phyloP scores from a whole-genome alignment of 2,797 vertebrate genomes.

The Ptychadena robeensis region DNA sequence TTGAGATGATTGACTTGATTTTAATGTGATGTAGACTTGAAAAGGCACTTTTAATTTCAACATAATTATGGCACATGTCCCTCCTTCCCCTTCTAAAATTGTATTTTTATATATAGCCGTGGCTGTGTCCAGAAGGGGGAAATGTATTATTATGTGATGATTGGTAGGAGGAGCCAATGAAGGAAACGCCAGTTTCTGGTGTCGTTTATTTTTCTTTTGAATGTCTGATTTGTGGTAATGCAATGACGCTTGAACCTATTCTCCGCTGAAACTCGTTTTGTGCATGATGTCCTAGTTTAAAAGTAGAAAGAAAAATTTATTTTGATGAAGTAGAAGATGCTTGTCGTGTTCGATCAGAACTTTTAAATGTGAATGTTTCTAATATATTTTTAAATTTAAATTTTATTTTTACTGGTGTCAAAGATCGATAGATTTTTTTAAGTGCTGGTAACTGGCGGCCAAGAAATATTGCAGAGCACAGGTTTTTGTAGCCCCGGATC shows the following conservation, averaged over 20 bases:
- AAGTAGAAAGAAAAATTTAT: conserved; percentile 19
- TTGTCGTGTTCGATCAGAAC: neutral
- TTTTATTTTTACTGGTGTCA: conserved; percentile 15
- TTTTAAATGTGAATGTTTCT: conserved; percentile 5
- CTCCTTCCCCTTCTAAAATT: conserved; percentile 4
- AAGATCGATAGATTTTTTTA: neutral
- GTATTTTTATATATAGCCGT: conserved; percentile 51
- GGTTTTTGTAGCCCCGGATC: neutral
- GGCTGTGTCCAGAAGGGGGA: neutral
- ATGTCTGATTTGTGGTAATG: conserved; percentile 14
- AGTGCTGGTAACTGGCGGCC: neutral
- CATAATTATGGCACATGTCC: neutral
- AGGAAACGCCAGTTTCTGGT: conserved; percentile 4
- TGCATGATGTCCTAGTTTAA: conserved; percentile 3
- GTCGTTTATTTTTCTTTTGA: conserved; percentile 18
- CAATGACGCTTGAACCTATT: neutral
- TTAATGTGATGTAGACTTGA: neutral
- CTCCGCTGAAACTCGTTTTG: neutral
- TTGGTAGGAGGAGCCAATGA: neutral
- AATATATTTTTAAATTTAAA: conserved; percentile 24
- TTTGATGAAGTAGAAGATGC: conserved; percentile 18
- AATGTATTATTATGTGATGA: neutral
- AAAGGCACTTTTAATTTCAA: conserved; percentile 1
- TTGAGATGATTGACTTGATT: neutral
- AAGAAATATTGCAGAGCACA: conserved; percentile 9